phyloP scores from a whole-genome alignment of 1,140 invertebrate genomes.

The Papilio xuthus region DNA sequence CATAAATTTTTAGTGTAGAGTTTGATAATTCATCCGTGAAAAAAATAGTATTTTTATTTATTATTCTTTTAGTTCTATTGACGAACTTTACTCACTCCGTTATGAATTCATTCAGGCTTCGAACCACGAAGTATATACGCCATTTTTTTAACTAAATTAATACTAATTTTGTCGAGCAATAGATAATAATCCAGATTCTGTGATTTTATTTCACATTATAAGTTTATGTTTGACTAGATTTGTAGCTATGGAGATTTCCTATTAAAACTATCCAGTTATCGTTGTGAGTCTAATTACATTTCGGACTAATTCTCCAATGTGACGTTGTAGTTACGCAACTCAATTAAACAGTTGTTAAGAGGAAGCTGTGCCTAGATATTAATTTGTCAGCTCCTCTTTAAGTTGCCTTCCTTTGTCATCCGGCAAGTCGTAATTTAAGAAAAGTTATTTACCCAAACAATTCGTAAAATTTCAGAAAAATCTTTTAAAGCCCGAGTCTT shows the following conservation, averaged over 20 bases:
- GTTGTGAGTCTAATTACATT: constrained; percentile 17
- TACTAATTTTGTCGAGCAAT: neutral
- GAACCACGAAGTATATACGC: too few relatives aligned
- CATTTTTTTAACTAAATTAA: too few relatives aligned
- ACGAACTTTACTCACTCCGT: too few relatives aligned
- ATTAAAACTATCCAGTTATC: constrained; percentile 13
- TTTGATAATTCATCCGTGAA: neutral
- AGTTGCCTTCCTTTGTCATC: neutral
- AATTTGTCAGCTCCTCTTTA: constrained; percentile 5
- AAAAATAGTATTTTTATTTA: neutral
- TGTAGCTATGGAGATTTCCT: neutral
- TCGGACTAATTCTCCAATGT: constrained; percentile 6
- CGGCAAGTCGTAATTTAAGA: neutral
- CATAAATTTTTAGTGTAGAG: neutral
- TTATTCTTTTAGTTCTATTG: too few relatives aligned
- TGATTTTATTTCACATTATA: neutral
- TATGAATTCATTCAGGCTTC: too few relatives aligned
- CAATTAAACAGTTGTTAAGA: constrained; percentile 11
- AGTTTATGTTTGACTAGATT: neutral
- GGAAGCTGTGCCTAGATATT: constrained; percentile 9
- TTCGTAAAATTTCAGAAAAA: neutral
- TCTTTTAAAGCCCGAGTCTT: neutral
- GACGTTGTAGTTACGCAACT: constrained; percentile 9
- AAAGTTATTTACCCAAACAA: neutral
- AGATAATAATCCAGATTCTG: neutral